A percentile compares a stretch with the other conserved stretches of the same genome.
Conservation (phyloP, 2,888 invertebrate species). For the Dendrolimus pini region DNA sequence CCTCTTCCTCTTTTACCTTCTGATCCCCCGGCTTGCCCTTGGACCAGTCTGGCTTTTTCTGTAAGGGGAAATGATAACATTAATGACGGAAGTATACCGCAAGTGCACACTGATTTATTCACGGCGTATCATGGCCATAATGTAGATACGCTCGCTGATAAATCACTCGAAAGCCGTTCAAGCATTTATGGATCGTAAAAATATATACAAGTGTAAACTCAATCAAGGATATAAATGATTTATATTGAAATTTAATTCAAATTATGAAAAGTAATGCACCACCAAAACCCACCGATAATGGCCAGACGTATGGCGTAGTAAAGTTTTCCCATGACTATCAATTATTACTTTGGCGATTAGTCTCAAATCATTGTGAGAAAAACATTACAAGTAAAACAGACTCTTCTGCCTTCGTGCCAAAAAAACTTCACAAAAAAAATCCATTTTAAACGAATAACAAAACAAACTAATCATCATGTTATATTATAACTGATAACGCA, state of each 20-base stretch:
- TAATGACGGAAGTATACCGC: conserved; percentile 1
- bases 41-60: conserved; percentile 97
- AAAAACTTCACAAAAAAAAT: too few species aligned
- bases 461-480: too few species aligned
- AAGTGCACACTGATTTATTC: conserved; percentile 4
- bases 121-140: conserved; percentile 24
- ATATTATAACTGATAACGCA: too few species aligned
- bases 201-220: conserved; percentile 20
- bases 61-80: conserved; percentile 52
- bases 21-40: conserved; percentile 93
- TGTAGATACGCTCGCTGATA: conserved; percentile 17
- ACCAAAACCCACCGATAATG: too few species aligned
- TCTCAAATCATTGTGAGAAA: too few species aligned
- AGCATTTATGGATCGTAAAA: conserved; percentile 15
- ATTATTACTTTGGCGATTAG: too few species aligned
- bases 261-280: too few species aligned
- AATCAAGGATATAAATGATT: conserved; percentile 19
- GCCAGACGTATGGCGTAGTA: too few species aligned
- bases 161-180: conserved; percentile 12
- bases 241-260: neutral
- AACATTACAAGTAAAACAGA: too few species aligned
- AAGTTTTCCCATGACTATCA: too few species aligned
- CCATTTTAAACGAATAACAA: too few species aligned
- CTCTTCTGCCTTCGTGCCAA: too few species aligned
- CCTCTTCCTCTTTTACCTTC: conserved; percentile 89